Evolutionary conservation across 2,888 invertebrate genomes (phyloP), one percentile per base, ranked within the genome.

Genomic region (Glomeris marginata): DNA sequence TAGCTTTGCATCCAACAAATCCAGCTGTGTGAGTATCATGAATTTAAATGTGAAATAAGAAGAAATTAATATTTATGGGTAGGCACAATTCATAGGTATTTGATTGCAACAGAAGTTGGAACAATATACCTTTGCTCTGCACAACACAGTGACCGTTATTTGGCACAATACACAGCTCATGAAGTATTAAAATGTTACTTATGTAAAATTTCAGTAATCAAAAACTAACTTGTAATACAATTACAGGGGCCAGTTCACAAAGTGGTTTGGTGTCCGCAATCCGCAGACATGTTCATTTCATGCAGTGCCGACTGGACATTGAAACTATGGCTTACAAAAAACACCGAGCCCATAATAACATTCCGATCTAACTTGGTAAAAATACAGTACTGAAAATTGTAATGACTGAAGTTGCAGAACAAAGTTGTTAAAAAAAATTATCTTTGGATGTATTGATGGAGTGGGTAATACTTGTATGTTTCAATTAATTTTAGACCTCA

Each of bases 241-340:
- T 16, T 41, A 2, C 33, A 50, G 50, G 50, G 45, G 4, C 50
- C 50, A 15, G 41, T 50, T 45, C 46, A 50, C 35, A 50, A 40
- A 40, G 28, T 46, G 13, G 20, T 20, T 18, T 21, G 28, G 33
- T 50, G 45, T 4, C 46, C 41, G 8, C 18, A 36, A n/a, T 18
- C 13, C 11, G 1, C 21, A 6, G 36, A 40, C 33, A 18, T 34
- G 11, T 50, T 50, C 35, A n/a, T 45, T 1, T 45, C 45, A 4
- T 50, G 50, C 41, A 22, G 41, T 34, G 50, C 45, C 15, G 50
- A 50, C 46, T 50, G 45, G 38, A 46, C 50, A 11, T 41, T 50
- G 2, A 46, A 46, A 34, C 20, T 50, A 13, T 50, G 50, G 50
- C 5, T 34, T 21, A n/a, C 45, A 38, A 38, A 45, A 18, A 10